Conservation (phyloP, 2,797 vertebrate species). For the Mormyrops boulengeri region DNA sequence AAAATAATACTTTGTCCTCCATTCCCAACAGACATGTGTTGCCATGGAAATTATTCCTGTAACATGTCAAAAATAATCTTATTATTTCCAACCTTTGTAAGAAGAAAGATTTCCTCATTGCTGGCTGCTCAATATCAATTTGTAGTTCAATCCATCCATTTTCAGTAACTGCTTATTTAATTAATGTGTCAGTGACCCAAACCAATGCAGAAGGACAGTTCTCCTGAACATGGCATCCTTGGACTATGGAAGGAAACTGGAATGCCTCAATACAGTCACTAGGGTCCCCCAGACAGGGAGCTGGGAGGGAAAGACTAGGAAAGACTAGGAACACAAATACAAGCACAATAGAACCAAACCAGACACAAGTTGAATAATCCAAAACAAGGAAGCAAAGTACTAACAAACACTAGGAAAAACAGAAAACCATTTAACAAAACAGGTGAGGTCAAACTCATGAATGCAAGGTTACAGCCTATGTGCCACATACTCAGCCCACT, state of each 20-base stretch:
- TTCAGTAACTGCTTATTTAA: neutral
- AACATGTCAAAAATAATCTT: neutral
- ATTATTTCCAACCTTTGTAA: neutral
- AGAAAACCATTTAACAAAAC: too few species aligned
- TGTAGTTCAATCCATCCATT: neutral
- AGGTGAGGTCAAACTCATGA: too few species aligned
- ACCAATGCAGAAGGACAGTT: neutral
- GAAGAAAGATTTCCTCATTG: neutral
- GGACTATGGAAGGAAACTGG: neutral
- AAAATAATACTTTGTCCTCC: neutral
- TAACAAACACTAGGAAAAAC: too few species aligned
- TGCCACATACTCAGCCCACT: too few species aligned
- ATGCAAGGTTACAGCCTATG: too few species aligned
- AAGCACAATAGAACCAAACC: too few species aligned
- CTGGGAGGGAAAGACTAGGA: neutral
- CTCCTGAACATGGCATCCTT: neutral
- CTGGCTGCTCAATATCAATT: neutral
- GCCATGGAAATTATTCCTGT: neutral
- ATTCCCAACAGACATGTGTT: neutral
- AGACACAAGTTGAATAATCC: too few species aligned
- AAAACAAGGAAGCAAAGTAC: too few species aligned
- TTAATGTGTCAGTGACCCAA: neutral
- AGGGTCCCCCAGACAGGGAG: neutral
- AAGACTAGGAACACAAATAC: too few species aligned
- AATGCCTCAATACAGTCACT: neutral